These are phyloP conservation scores for Anguilla anguilla DNA, from an alignment of 2,797 vertebrate species.

Conservation along the genomic window DNA sequence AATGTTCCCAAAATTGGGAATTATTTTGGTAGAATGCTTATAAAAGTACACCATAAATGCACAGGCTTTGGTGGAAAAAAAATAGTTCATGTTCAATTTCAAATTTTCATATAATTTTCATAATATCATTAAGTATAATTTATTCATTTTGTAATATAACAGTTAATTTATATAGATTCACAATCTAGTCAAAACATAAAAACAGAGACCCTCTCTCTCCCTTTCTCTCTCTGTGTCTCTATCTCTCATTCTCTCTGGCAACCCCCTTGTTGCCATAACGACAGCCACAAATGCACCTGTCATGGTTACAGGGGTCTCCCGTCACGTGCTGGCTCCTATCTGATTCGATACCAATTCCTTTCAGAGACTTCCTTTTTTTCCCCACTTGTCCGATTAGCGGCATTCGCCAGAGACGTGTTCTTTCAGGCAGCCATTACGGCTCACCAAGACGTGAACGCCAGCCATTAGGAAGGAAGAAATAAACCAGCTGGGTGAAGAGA, in stretches of 20 bases:
- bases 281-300: slow-evolving; percentile 80
- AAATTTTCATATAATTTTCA: neutral
- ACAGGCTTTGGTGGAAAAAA: neutral
- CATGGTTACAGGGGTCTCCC: slow-evolving; percentile 57
- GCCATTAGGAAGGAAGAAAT: neutral
- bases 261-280: slow-evolving; percentile 73
- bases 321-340: slow-evolving; percentile 32
- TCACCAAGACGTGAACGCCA: neutral
- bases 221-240: slow-evolving; percentile 28
- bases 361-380: neutral
- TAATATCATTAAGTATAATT: neutral
- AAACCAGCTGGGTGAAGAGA: neutral
- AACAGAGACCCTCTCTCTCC: neutral
- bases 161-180: neutral
- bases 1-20: slow-evolving; percentile 1
- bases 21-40: neutral
- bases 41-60: neutral
- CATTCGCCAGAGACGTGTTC: neutral
- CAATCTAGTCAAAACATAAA: neutral
- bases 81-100: neutral
- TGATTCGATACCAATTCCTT: slow-evolving; percentile 1
- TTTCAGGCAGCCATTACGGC: neutral
- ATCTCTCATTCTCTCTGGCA: slow-evolving; percentile 49
- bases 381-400: neutral
- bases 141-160: neutral